Evolutionary conservation across 2,113 vertebrate genomes (phyloP).

Genomic region (Myiagra hebetior): DNA sequence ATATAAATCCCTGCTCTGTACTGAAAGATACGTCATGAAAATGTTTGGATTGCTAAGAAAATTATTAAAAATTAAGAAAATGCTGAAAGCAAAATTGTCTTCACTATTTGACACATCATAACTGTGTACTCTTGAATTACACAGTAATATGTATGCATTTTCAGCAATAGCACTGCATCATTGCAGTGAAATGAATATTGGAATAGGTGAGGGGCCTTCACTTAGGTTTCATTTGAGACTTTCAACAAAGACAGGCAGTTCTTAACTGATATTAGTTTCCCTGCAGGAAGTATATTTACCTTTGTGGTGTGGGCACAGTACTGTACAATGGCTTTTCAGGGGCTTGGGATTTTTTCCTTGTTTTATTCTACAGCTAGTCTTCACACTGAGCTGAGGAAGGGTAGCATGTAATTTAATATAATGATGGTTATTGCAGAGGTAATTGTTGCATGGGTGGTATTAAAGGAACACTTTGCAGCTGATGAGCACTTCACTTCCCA

Average conservation of each 20-base stretch:
- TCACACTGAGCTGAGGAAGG: slow-evolving; percentile 9
- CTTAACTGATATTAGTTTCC: neutral
- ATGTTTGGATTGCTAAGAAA: neutral
- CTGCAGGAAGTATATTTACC: neutral
- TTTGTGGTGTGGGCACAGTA: neutral
- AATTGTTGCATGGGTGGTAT: slow-evolving; percentile 35
- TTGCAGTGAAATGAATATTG: neutral
- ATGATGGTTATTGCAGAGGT: slow-evolving; percentile 29
- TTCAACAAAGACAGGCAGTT: neutral
- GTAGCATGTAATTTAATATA: slow-evolving; percentile 30
- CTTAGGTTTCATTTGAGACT: neutral
- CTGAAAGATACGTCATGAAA: neutral
- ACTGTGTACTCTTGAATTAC: neutral
- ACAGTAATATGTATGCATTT: neutral
- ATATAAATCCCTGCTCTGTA: neutral
- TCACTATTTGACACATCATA: neutral
- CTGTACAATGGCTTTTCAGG: neutral
- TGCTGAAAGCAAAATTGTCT: neutral
- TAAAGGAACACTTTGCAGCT: slow-evolving; percentile 23
- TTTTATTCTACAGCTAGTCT: neutral
- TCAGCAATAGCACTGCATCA: neutral
- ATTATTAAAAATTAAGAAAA: neutral
- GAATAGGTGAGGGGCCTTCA: neutral
- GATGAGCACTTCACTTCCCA: slow-evolving; percentile 12
- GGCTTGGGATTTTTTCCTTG: neutral